phyloP scores from a whole-genome alignment of 2,797 vertebrate genomes.

The Ataeniobius toweri region DNA sequence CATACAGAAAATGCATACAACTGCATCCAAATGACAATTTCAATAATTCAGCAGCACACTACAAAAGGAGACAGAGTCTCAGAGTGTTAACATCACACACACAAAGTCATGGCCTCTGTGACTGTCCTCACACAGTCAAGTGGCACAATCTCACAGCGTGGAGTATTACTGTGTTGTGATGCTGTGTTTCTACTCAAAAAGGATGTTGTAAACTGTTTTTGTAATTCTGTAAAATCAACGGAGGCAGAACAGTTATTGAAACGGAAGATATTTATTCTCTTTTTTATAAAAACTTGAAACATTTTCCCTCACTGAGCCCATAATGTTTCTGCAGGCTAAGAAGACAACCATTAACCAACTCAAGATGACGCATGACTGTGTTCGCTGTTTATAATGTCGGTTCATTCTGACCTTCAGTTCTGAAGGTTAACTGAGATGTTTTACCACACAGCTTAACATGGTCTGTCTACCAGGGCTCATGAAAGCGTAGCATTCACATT shows the following conservation, averaged over 20 bases:
- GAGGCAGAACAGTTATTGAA: constrained; percentile 12
- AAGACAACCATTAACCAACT: constrained; percentile 1
- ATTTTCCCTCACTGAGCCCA: constrained; percentile 12
- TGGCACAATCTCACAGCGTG: constrained; percentile 28
- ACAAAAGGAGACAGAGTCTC: constrained; percentile 66
- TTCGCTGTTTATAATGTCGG: constrained; percentile 25
- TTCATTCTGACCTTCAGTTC: constrained; percentile 26
- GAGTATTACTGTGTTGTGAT: constrained; percentile 12
- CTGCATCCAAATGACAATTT: constrained; percentile 53
- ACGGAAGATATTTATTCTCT: constrained; percentile 6
- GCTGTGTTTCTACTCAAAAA: constrained; percentile 24
- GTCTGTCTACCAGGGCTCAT: constrained; percentile 49
- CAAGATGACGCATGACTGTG: constrained; percentile 10
- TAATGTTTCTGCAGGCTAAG: constrained; percentile 25
- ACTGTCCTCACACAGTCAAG: constrained; percentile 41
- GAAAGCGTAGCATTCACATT: constrained; percentile 54
- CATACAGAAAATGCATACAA: constrained; percentile 31
- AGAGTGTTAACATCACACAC: constrained; percentile 62
- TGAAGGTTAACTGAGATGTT: constrained; percentile 54
- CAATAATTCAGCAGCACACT: constrained; percentile 55
- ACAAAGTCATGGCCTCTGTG: constrained; percentile 49
- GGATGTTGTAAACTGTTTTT: constrained; percentile 24
- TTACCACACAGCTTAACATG: constrained; percentile 44
- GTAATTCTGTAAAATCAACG: constrained; percentile 23
- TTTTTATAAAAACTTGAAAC: constrained; percentile 22